These are phyloP conservation scores for Schizothorax lantsangensis DNA, from an alignment of 2,797 vertebrate species.

Conservation along the genomic window DNA sequence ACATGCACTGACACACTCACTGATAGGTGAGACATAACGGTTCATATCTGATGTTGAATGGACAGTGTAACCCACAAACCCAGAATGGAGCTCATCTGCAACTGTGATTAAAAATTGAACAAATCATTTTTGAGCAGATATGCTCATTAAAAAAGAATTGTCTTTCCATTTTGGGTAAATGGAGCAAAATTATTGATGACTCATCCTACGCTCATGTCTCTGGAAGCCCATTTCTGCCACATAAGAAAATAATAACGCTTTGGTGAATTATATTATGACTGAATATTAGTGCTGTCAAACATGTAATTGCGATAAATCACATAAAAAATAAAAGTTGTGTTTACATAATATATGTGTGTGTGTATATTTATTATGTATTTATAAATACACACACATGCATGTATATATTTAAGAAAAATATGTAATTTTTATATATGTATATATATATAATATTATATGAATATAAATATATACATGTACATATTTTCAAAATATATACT, in stretches of 20 bases:
- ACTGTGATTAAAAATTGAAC: background rate
- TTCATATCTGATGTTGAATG: background rate
- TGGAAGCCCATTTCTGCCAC: background rate
- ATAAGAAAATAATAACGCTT: background rate
- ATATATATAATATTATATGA: too few species aligned
- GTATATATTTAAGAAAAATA: too few species aligned
- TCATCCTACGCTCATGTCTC: background rate
- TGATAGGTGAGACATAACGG: background rate
- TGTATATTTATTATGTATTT: too few species aligned
- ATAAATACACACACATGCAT: too few species aligned
- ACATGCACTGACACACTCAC: background rate
- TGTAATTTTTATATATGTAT: too few species aligned
- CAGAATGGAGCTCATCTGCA: background rate
- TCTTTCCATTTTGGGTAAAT: background rate
- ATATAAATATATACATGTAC: too few species aligned
- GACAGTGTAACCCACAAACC: background rate
- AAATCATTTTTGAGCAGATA: background rate
- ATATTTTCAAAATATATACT: too few species aligned
- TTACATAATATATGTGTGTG: too few species aligned
- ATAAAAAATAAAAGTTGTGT: too few species aligned
- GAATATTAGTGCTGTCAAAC: too few species aligned
- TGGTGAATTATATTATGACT: background rate
- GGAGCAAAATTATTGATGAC: background rate
- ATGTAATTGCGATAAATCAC: too few species aligned
- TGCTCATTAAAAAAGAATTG: background rate